Conservation (phyloP, 1,140 invertebrate species). For the Drosophila varians region DNA sequence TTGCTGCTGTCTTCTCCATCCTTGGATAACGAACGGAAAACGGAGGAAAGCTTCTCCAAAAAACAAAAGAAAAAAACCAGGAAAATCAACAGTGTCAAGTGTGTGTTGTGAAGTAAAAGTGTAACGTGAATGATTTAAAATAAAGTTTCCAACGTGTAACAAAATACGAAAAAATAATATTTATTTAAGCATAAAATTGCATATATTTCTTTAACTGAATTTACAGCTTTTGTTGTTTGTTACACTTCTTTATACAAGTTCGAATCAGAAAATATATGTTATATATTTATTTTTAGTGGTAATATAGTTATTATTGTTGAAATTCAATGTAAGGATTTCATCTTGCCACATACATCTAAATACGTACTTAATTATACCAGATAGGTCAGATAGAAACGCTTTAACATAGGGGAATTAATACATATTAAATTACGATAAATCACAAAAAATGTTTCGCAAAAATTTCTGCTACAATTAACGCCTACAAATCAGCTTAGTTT, state of each 20-base stretch:
- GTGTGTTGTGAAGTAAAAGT: slow-evolving; percentile 14
- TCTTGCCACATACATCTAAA: slow-evolving; percentile 12
- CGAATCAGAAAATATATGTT: slow-evolving; percentile 70
- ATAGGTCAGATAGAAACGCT: slow-evolving; percentile 52
- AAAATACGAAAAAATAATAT: neutral
- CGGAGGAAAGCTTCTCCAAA: neutral
- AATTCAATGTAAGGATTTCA: slow-evolving; percentile 61
- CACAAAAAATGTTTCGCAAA: slow-evolving; percentile 75
- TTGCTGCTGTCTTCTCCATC: neutral
- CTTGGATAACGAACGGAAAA: neutral
- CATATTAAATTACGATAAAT: slow-evolving; percentile 74
- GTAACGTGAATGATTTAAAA: slow-evolving; percentile 3
- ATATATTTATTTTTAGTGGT: slow-evolving; percentile 43
- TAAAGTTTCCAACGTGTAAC: too few relatives aligned
- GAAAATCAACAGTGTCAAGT: slow-evolving; percentile 12
- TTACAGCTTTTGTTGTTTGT: slow-evolving; percentile 39
- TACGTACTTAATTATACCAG: slow-evolving; percentile 26
- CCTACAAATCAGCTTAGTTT: slow-evolving; percentile 50
- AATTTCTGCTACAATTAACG: slow-evolving; percentile 71
- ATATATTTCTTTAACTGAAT: slow-evolving; percentile 57
- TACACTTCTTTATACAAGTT: slow-evolving; percentile 54
- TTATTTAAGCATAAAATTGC: slow-evolving; percentile 60
- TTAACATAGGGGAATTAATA: slow-evolving; percentile 61
- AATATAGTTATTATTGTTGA: slow-evolving; percentile 59
- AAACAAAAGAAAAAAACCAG: neutral